Base-by-base conservation (phyloP, 1,140 invertebrate species). In the Coboldia fuscipes region DNA sequence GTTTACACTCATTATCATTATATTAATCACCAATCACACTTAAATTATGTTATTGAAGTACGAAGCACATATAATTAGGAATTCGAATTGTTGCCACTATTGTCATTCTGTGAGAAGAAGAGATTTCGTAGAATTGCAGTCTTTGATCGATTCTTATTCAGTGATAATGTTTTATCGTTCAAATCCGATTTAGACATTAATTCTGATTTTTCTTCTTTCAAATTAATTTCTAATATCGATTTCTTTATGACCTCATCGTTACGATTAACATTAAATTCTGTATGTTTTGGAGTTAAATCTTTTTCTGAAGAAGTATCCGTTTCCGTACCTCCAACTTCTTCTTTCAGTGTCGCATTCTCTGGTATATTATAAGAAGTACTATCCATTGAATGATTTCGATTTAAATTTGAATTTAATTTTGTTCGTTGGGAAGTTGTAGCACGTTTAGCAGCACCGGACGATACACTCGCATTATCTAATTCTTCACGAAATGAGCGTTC, bases 321-420 rank as follows among this genome's bases (percentile, higher is more conserved):
- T 7, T 4, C 13, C 2, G 14, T 12, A n/a, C 13, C 16, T 14
- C 24, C n/a, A 28, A 15, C 14, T 20, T 36, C 27, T 35, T 29
- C 9, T 30, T 36, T 19, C 2, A 36, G n/a, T 14, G 13, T 36
- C 5, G 20, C 27, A 30, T 36, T 34, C 20, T 38, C 37, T 1
- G 32, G 32, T 12, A 32, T 29, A 33, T 30, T 19, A 30, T 39
- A 33, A 7, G 30, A 28, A n/a, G 32, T 36, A 10, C 30, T 33
- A 18, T 39, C 38, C 5, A 39, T 8, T 6, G 38, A 39, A 22
- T 33, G 9, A 10, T 35, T 39, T 36, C 38, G 30, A 35, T 35
- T 28, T 30, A 22, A n/a, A 16, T 15, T 16, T 35, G 37, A 6
- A 33, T 33, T 35, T 15, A 26, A 12, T 14, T 32, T 36, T 14